Percentiles rank a stretch among this genome's conserved stretches.
Evolutionary conservation across 2,888 invertebrate genomes (phyloP).

Genomic region (Pseudococcus viburni): DNA sequence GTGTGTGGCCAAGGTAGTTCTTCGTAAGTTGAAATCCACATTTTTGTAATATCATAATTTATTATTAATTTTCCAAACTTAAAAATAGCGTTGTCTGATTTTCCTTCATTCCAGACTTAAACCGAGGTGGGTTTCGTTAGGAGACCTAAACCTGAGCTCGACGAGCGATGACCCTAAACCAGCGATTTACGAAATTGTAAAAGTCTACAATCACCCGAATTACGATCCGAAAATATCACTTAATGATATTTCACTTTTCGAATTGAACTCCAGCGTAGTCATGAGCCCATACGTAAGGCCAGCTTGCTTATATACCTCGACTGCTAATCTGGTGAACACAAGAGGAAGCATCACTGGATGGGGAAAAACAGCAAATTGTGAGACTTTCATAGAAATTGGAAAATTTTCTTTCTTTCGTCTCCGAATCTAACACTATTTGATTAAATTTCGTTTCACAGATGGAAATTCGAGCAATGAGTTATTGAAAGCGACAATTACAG

Average conservation of each 20-base stretch:
- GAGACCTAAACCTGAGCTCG: conserved; percentile 72
- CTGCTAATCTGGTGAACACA: background rate
- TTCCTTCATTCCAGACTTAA: background rate
- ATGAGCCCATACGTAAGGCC: conserved; percentile 24
- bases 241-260: conserved; percentile 16
- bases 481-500: conserved; percentile 67
- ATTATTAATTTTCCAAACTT: too few relatives aligned
- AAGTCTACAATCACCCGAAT: conserved; percentile 68
- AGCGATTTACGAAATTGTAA: conserved; percentile 73
- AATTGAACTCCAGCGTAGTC: background rate
- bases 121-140: conserved; percentile 52
- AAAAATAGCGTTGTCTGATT: background rate
- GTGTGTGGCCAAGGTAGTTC: background rate
- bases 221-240: background rate
- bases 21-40: background rate
- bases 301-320: conserved; percentile 21
- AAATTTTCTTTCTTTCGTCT: background rate
- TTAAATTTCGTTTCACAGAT: conserved; percentile 38
- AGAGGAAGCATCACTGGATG: background rate
- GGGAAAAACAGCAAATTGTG: conserved; percentile 35
- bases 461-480: conserved; percentile 64
- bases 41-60: too few relatives aligned
- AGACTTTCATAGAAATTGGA: conserved; percentile 58
- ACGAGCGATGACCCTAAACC: conserved; percentile 74
- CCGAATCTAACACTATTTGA: background rate